A percentile compares a stretch with the other conserved stretches of the same genome.
These are phyloP conservation scores for Cydia strobilella DNA, from an alignment of 1,140 invertebrate species.

Conservation along the genomic window DNA sequence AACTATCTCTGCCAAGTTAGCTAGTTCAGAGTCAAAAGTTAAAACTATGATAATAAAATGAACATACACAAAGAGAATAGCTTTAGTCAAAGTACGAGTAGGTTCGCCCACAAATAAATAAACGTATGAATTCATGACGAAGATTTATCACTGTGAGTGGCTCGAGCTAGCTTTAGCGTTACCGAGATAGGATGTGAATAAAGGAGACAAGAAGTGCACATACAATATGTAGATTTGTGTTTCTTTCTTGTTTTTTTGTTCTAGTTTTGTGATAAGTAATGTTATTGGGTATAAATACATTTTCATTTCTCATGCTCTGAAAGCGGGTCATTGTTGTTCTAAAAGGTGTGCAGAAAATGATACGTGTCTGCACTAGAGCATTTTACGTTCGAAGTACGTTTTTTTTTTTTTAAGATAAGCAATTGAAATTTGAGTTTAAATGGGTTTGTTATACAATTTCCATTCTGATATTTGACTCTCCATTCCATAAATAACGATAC, in stretches of 20 bases:
- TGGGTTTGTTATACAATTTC: too few relatives aligned
- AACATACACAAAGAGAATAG: background rate
- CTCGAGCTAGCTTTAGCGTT: background rate
- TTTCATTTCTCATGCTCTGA: too few relatives aligned
- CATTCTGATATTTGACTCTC: too few relatives aligned
- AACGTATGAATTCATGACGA: background rate
- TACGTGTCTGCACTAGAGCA: too few relatives aligned
- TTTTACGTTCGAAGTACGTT: too few relatives aligned
- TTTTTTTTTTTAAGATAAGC: too few relatives aligned
- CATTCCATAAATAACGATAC: too few relatives aligned
- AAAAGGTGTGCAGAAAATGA: too few relatives aligned
- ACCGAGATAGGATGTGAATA: slow-evolving; percentile 2
- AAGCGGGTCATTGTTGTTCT: too few relatives aligned
- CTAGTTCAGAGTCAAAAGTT: background rate
- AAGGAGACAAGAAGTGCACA: background rate
- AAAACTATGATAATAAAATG: background rate
- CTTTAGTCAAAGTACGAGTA: background rate
- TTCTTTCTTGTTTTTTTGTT: background rate
- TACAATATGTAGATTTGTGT: too few relatives aligned
- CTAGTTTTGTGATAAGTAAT: background rate
- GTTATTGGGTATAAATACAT: too few relatives aligned
- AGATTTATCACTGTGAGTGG: slow-evolving; percentile 10
- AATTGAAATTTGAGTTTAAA: too few relatives aligned
- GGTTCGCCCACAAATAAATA: background rate
- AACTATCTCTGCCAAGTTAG: slow-evolving; percentile 15